phyloP scores from a whole-genome alignment of 2,113 vertebrate species.

The Cyanistes caeruleus region DNA sequence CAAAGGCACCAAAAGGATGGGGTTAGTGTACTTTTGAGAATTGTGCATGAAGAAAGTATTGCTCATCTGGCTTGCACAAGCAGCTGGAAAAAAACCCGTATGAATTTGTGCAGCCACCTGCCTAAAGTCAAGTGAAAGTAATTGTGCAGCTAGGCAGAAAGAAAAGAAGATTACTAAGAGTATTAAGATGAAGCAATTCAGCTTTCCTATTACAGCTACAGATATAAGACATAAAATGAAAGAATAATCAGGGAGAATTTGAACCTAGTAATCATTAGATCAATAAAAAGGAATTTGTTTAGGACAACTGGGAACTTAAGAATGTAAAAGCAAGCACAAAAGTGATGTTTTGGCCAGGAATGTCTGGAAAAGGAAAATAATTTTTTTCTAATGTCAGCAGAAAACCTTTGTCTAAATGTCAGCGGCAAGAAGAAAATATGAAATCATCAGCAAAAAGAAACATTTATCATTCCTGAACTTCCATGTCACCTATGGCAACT shows the following conservation, averaged over 20 bases:
- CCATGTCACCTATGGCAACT: conserved; percentile 48
- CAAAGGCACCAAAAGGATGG: not conserved
- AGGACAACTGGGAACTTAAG: conserved; percentile 49
- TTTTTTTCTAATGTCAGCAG: conserved; percentile 59
- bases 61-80: not conserved
- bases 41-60: not conserved
- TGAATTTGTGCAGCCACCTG: conserved; percentile 13
- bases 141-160: not conserved
- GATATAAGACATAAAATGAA: conserved; percentile 23
- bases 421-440: conserved; percentile 54
- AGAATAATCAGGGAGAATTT: conserved; percentile 42
- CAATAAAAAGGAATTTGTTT: conserved; percentile 48
- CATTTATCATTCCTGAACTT: conserved; percentile 40
- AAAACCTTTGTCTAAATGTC: conserved; percentile 59
- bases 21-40: not conserved
- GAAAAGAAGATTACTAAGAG: not conserved
- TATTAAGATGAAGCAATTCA: not conserved
- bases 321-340: conserved; percentile 52
- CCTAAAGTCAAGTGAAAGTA: not conserved
- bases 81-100: rapidly evolving
- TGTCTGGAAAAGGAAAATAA: conserved; percentile 7
- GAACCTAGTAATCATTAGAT: conserved; percentile 57
- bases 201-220: not conserved
- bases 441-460: conserved; percentile 55
- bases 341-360: conserved; percentile 41